Percentiles rank a stretch among this genome's conserved stretches.
Evolutionary conservation across 1,140 invertebrate species (phyloP).

Genomic region (Stenopsyche tienmushanensis): DNA sequence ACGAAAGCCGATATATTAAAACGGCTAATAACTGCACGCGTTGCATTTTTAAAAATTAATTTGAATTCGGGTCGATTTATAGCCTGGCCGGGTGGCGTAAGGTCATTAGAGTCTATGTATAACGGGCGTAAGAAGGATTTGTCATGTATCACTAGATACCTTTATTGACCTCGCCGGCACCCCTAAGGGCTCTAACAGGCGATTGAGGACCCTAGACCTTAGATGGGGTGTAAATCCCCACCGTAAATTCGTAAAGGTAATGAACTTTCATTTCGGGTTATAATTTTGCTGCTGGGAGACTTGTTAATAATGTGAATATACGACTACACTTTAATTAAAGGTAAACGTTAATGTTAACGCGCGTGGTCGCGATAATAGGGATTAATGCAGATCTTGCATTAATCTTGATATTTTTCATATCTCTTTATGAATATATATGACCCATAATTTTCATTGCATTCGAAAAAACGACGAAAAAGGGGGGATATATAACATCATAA

Average conservation of each 20-base stretch:
- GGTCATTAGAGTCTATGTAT: not conserved
- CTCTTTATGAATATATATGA: no score
- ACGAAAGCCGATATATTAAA: no score
- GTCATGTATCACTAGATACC: not conserved
- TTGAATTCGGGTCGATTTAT: not conserved
- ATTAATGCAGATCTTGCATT: not conserved
- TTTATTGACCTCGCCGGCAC: not conserved
- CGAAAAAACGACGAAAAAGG: no score
- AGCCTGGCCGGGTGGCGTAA: not conserved
- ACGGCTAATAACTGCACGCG: not conserved
- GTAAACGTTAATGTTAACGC: conserved; percentile 22
- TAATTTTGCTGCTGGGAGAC: conserved; percentile 25
- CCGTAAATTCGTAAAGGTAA: conserved; percentile 32
- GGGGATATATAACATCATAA: no score
- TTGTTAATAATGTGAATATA: conserved; percentile 29
- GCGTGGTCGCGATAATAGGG: not conserved
- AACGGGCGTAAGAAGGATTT: not conserved
- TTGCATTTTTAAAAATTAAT: not conserved
- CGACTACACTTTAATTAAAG: conserved; percentile 26
- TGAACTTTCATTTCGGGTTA: conserved; percentile 27
- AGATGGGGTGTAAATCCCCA: conserved; percentile 19
- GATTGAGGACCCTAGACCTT: not conserved
- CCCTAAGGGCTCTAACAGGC: not conserved
- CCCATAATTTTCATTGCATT: no score
- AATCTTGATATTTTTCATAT: not conserved